phyloP scores from a whole-genome alignment of 2,888 invertebrate genomes.

The Erebia ligea region DNA sequence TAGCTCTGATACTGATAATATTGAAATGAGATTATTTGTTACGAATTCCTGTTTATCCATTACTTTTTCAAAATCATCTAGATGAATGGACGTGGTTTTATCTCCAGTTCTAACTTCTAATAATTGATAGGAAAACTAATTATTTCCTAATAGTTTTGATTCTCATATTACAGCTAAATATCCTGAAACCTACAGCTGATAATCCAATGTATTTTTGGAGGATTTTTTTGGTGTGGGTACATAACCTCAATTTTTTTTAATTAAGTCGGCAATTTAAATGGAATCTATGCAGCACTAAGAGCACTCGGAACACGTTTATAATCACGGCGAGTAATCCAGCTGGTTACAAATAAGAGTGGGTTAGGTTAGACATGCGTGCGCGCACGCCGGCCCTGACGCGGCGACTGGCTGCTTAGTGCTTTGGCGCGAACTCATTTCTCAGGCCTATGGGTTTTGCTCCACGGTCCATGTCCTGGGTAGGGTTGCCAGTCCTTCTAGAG shows the following conservation, averaged over 20 bases:
- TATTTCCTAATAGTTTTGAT: not conserved
- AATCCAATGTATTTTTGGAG: not conserved
- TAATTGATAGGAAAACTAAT: not conserved
- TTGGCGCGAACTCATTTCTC: conserved; percentile 37
- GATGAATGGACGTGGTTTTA: conserved; percentile 7
- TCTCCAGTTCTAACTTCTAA: not conserved
- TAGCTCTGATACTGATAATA: conserved; percentile 23
- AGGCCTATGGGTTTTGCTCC: conserved; percentile 38
- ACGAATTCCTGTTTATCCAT: conserved; percentile 16
- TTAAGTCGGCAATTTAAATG: not conserved
- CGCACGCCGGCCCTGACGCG: conserved; percentile 50
- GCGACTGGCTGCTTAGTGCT: conserved; percentile 50
- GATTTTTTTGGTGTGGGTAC: not conserved
- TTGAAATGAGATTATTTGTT: conserved; percentile 24
- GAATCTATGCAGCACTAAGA: conserved; percentile 4
- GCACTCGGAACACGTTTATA: conserved; percentile 17
- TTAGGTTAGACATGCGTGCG: conserved; percentile 29
- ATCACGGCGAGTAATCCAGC: conserved; percentile 5
- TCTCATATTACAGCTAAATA: not conserved
- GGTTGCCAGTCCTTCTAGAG: conserved; percentile 16
- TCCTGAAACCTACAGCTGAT: not conserved
- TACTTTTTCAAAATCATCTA: conserved; percentile 23
- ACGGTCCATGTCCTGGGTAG: conserved; percentile 17
- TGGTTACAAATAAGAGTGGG: not conserved
- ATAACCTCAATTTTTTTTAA: not conserved